Evolutionary conservation across 2,888 invertebrate genomes (phyloP), one percentile per base, ranked within the genome.

Genomic region (Pseudococcus longispinus): DNA sequence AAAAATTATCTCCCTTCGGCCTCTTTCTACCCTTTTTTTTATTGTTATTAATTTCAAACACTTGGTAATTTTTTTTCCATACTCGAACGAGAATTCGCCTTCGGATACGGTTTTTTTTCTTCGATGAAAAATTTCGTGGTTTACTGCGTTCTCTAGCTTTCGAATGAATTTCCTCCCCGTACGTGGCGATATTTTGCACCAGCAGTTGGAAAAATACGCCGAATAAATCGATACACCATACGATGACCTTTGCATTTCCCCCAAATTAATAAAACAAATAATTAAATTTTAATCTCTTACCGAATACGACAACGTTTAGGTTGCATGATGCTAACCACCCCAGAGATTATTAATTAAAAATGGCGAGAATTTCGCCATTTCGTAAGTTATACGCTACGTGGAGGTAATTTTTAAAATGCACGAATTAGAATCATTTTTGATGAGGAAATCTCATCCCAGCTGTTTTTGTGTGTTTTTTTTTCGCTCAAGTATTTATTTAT

Each of bases 211-310:
- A 65, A 65, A 65, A 65, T 65, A 65, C 4, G 29, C 11, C 60
- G 60, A 60, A 70, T 70, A 70, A 70, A 70, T 70, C 32, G 29
- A 70, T 70, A 70, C 70, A 15, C 29, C 70, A 32, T 18, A 65
- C 32, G 70, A 70, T 70, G 70, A 70, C 70, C 70, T 70, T 70
- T 70, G 70, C 70, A 70, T 32, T 32, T 18, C 29, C 70, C 70
- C 29, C 51, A 51, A 65, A 26, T 70, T 70, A 70, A 32, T 70
- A 70, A 70, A 70, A 70, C 70, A 70, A 70, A 70, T 70, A 70
- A 70, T 70, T 70, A 70, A 70, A 70, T 70, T 70, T 70, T 70
- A 70, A 70, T 70, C 70, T 70, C 1, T 18, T 29, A 18, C 2
- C 26, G 32, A 29, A 70, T 70, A 70, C 70, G 13, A 23, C 9